Evolutionary conservation across 2,888 invertebrate species (phyloP).

Genomic region (Malacosoma neustria): DNA sequence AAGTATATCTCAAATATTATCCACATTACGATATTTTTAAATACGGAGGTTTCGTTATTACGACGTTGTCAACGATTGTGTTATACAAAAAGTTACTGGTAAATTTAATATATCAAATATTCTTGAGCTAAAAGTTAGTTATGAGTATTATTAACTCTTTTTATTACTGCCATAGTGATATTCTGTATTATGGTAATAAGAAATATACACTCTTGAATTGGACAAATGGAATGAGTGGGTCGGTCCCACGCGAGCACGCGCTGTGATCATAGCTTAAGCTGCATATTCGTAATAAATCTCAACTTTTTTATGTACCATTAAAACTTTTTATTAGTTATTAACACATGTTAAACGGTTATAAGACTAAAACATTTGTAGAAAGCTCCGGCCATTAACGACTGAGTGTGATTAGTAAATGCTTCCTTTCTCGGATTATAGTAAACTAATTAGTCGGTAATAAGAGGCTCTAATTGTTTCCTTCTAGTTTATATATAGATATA

Average conservation of each 20-base stretch:
- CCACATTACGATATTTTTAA: no score
- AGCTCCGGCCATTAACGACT: constrained; percentile 57
- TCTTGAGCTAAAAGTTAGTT: no score
- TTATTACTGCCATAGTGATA: no score
- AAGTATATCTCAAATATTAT: no score
- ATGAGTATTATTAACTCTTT: no score
- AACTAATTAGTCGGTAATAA: constrained; percentile 6
- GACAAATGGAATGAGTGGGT: constrained; percentile 4
- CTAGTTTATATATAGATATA: no score
- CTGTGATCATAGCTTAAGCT: constrained; percentile 55
- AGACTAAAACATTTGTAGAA: constrained; percentile 69
- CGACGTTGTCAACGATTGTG: no score
- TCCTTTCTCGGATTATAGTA: neutral
- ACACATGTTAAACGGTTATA: constrained; percentile 65
- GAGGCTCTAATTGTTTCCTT: no score
- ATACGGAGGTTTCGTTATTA: no score
- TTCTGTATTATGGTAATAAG: neutral
- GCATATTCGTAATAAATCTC: constrained; percentile 67
- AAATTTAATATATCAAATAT: no score
- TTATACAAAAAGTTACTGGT: no score
- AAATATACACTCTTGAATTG: constrained; percentile 34
- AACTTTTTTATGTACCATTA: constrained; percentile 73
- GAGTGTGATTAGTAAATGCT: constrained; percentile 10
- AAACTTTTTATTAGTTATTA: constrained; percentile 72
- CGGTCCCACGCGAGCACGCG: constrained; percentile 27